Base-by-base conservation (phyloP, 2,113 vertebrate genomes). In the Psilopsiagon aymara region DNA sequence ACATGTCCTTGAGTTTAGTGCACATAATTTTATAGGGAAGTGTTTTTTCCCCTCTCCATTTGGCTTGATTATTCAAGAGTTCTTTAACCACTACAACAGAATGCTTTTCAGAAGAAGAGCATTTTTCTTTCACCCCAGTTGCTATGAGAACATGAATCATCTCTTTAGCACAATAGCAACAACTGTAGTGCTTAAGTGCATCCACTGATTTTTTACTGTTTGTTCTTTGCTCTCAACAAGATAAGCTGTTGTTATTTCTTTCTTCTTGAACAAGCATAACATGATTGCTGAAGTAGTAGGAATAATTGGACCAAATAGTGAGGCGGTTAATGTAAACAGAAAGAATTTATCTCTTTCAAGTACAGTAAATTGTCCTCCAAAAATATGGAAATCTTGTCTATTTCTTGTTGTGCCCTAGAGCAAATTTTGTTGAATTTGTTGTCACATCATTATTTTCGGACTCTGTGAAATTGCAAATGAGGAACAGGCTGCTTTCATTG, bases 231-330 rank as follows among this genome's bases (percentile, higher is more conserved):
- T 97, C 98, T 98, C 97, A 91, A 98, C 97, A 97, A 98, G 98
- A 98, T 97, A 98, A 98, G 98, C 98, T 98, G 98, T 98, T 98
- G 98, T 98, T 98, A 98, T 98, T 98, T 98, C 98, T 98, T 98
- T 98, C 98, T 98, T 98, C 98, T 98, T 92, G 96, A 98, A 98
- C 98, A 98, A 98, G 98, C 94, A 57, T 95, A 97, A 98, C 98
- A 98, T 98, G 98, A 98, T 98, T 98, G 97, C 98, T 97, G 97
- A 98, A 98, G 97, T 97, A 96, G 95, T 96, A 90, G 95, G 98
- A 98, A 98, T 98, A 98, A 98, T 98, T 98, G 97, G 97, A 97
- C 97, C 97, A 98, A 98, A 98, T 97, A 98, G 98, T 98, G 97
- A 97, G 90, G 97, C 97, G 6, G 98, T 97, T 98, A 98, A 98